phyloP scores from a whole-genome alignment of 2,113 vertebrate species.

The Carassius auratus region DNA sequence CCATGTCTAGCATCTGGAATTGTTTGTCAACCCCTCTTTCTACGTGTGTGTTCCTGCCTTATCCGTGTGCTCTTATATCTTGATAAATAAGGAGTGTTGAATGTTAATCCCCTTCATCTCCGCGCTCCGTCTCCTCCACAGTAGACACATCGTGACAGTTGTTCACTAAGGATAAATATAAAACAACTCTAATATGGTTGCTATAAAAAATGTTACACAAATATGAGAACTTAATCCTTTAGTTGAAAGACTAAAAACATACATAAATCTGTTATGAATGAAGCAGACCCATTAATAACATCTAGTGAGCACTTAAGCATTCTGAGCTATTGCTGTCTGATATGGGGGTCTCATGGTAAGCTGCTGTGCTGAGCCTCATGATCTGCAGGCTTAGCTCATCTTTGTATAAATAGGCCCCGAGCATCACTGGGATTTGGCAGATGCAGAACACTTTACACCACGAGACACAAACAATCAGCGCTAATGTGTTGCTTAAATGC shows the following conservation, averaged over 20 bases:
- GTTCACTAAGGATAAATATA: too few relatives aligned
- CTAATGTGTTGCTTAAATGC: slow-evolving; percentile 62
- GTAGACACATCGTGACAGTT: too few relatives aligned
- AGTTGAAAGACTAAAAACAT: slow-evolving; percentile 38
- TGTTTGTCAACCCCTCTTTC: too few relatives aligned
- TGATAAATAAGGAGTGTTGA: too few relatives aligned
- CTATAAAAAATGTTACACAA: not conserved
- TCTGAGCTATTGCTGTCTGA: not conserved
- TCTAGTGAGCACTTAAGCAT: not conserved
- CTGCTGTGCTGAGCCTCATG: slow-evolving; percentile 55
- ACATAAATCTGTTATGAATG: slow-evolving; percentile 29
- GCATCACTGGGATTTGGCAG: slow-evolving; percentile 50
- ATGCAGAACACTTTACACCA: slow-evolving; percentile 46
- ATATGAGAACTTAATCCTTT: not conserved
- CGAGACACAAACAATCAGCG: slow-evolving; percentile 35
- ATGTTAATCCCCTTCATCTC: too few relatives aligned
- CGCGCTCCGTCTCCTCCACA: too few relatives aligned
- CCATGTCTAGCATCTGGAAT: too few relatives aligned
- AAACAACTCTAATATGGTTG: not conserved
- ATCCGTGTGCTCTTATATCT: too few relatives aligned
- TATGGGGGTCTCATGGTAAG: slow-evolving; percentile 60
- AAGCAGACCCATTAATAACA: not conserved
- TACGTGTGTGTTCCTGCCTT: too few relatives aligned
- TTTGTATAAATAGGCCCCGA: slow-evolving; percentile 66
- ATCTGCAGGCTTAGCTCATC: slow-evolving; percentile 64